Evolutionary conservation across 1,140 invertebrate species (phyloP), one percentile per base, ranked within the genome.

Genomic region (Condylostylus longicornis): DNA sequence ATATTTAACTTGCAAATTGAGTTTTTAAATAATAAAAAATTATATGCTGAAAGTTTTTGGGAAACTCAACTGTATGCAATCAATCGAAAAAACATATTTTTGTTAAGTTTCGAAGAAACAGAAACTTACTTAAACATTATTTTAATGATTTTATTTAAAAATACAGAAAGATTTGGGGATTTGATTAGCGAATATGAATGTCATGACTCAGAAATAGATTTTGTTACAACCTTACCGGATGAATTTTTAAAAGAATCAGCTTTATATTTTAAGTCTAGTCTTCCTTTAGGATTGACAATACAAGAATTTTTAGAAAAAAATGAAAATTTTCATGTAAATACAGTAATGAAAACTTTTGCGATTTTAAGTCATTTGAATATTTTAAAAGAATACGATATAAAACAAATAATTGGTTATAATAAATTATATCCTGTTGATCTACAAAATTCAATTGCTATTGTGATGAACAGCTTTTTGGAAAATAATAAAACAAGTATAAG

Each of bases 1-100:
- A 9, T 54, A 1, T 52, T 48, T 18, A 39, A 36, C 13, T 32
- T 58, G 13, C 51, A 55, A 20, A 13, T 52, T 14, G 33, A 45
- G 7, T 46, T 50, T 0, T 17, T 58, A 4, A 41, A 38, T 0
- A n/a, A n/a, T n/a, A n/a, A n/a, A n/a, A n/a, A n/a, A n/a, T 20
- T 29, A 2, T 20, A 31, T 7, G 9, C 18, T 12, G 23, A 23
- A 5, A 28, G 7, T 0, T 28, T 50, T 6, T 1, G 45, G 15
- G 32, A 39, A 20, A 43, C 42, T 18, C 32, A 48, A 22, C 6
- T 45, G 13, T n/a, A n/a, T n/a, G n/a, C n/a, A 3, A 20, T 46
- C 15, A 50, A 46, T 20, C 29, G 42, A 0, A 51, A 33, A 44
- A 40, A 45, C 6, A 44, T 38, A 8, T 5, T 37, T 18, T 14